Evolutionary conservation across 2,113 vertebrate species (phyloP).

Genomic region (Chaenogobius annularis): DNA sequence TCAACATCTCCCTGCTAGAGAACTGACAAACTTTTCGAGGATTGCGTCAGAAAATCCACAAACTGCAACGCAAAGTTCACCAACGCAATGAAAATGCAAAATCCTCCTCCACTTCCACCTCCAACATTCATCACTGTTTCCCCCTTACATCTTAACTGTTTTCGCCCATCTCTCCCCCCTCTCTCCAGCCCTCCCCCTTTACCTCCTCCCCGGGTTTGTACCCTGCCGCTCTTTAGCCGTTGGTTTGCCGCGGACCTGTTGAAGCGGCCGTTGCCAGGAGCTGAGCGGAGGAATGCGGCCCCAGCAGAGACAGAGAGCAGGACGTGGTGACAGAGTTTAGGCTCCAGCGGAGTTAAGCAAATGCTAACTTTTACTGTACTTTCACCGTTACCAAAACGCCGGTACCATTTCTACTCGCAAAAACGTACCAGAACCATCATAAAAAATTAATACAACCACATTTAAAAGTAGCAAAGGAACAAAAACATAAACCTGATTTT

Average conservation of each 20-base stretch:
- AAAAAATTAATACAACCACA: too few species aligned
- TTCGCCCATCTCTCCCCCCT: conserved; percentile 28
- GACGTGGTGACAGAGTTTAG: conserved; percentile 39
- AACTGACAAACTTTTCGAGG: too few species aligned
- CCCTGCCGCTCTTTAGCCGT: conserved; percentile 27
- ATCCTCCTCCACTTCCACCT: conserved; percentile 11
- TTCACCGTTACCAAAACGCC: neutral
- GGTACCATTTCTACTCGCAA: neutral
- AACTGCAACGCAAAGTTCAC: too few species aligned
- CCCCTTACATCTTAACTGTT: neutral
- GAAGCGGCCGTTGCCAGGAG: conserved; percentile 74
- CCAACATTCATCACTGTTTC: conserved; percentile 33
- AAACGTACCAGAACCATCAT: neutral
- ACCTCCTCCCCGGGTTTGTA: conserved; percentile 11
- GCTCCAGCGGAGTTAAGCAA: neutral
- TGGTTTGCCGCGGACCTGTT: conserved; percentile 70
- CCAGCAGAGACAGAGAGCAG: conserved; percentile 65
- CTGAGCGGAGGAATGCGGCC: conserved; percentile 73
- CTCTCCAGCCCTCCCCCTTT: conserved; percentile 1
- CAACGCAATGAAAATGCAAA: conserved; percentile 5
- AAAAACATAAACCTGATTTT: neutral
- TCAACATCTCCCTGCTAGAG: too few species aligned
- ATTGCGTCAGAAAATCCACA: too few species aligned
- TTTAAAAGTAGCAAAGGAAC: neutral
- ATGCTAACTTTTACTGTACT: conserved; percentile 2